These are phyloP conservation scores for Acipenser oxyrinchus DNA, from an alignment of 2,797 vertebrate species.

Conservation along the genomic window DNA sequence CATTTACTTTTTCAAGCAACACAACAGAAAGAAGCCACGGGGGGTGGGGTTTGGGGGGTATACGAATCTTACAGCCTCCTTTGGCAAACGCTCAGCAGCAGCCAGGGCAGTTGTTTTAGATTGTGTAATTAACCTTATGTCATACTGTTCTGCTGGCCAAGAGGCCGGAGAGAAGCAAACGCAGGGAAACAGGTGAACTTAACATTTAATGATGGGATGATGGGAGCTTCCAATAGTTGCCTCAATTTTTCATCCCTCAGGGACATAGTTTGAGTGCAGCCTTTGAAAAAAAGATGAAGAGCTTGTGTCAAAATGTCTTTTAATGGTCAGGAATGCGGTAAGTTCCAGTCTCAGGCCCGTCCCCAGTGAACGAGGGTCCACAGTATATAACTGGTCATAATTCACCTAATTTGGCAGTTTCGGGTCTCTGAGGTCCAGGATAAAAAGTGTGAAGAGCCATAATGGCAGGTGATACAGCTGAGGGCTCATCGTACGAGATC, in stretches of 20 bases:
- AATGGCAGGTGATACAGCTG: slow-evolving; percentile 57
- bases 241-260: slow-evolving; percentile 42
- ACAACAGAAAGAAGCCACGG: too few relatives aligned
- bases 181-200: slow-evolving; percentile 29
- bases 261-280: slow-evolving; percentile 30
- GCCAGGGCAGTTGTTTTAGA: slow-evolving; percentile 44
- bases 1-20: too few relatives aligned
- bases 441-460: slow-evolving; percentile 62
- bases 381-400: slow-evolving; percentile 69
- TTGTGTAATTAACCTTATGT: slow-evolving; percentile 55
- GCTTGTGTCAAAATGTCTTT: slow-evolving; percentile 63
- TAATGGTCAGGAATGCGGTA: slow-evolving; percentile 71
- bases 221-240: slow-evolving; percentile 17
- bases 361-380: slow-evolving; percentile 55
- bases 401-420: slow-evolving; percentile 73
- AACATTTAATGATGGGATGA: slow-evolving; percentile 40
- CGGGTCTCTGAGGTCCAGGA: slow-evolving; percentile 61
- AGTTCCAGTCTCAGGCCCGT: slow-evolving; percentile 59
- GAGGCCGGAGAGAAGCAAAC: slow-evolving; percentile 18
- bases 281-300: slow-evolving; percentile 65
- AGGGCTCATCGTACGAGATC: slow-evolving; percentile 54
- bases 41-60: slow-evolving; percentile 32
- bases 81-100: slow-evolving; percentile 30
- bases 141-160: slow-evolving; percentile 18
- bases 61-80: slow-evolving; percentile 43